A percentile compares a stretch with the other conserved stretches of the same genome.
phyloP scores from a whole-genome alignment of 2,797 vertebrate species.

The Diplodus puntazzo region DNA sequence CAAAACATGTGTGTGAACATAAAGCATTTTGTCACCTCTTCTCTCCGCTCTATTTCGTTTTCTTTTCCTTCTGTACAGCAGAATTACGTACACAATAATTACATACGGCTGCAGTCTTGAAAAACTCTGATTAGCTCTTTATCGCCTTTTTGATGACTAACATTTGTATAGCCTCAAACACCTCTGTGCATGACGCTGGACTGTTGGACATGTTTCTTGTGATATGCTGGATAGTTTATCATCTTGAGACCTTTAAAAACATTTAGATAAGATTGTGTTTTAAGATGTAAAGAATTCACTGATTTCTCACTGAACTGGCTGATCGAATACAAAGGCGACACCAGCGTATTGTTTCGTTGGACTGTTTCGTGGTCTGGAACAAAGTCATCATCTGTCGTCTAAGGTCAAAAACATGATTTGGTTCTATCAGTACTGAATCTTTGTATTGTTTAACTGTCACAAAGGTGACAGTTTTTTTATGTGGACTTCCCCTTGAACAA shows the following conservation, averaged over 20 bases:
- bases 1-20: no score
- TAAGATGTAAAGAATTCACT: no score
- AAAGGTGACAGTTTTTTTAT: neutral
- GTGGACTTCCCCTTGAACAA: neutral
- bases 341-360: neutral
- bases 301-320: neutral
- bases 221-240: neutral
- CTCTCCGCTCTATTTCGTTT: no score
- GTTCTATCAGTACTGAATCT: neutral
- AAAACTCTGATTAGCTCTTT: no score
- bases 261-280: neutral
- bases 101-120: no score
- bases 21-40: no score
- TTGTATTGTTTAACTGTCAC: neutral
- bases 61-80: no score
- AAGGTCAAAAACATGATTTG: neutral
- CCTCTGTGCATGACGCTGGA: no score
- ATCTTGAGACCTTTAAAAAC: neutral
- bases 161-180: no score
- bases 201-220: neutral
- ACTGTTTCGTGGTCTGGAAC: neutral
- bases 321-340: neutral
- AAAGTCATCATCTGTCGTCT: neutral
- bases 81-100: no score
- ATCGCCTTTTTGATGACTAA: no score